Evolutionary conservation across 1,140 invertebrate species (phyloP).

Genomic region (Littorina saxatilis): DNA sequence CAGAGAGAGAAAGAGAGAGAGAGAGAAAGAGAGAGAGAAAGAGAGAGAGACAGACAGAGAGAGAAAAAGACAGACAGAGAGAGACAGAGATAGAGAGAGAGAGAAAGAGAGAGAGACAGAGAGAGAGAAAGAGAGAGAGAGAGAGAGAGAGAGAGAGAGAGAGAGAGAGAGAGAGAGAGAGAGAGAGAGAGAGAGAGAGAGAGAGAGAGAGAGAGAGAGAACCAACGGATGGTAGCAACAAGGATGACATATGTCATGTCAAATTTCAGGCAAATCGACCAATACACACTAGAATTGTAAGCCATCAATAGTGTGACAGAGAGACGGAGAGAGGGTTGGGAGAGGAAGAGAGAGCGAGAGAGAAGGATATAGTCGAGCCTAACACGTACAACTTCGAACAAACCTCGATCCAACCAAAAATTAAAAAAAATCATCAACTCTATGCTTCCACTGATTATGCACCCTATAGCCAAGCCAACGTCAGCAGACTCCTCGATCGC

Average conservation of each 20-base stretch:
- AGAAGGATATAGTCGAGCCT: neutral
- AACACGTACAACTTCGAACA: neutral
- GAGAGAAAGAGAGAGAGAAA: neutral
- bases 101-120: too few relatives aligned
- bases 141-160: neutral
- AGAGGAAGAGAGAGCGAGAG: too few relatives aligned
- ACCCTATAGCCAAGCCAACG: too few relatives aligned
- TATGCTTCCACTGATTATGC: too few relatives aligned
- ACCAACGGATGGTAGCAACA: too few relatives aligned
- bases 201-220: too few relatives aligned
- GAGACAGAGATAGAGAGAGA: too few relatives aligned
- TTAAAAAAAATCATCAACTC: too few relatives aligned
- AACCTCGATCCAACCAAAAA: neutral
- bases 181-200: slow-evolving; percentile 35
- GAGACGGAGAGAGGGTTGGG: neutral
- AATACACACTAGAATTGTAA: neutral
- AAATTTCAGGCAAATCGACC: too few relatives aligned
- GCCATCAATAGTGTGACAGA: neutral
- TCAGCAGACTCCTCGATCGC: too few relatives aligned
- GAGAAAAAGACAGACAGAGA: too few relatives aligned
- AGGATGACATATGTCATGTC: too few relatives aligned
- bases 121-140: neutral
- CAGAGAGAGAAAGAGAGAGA: neutral
- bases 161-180: slow-evolving; percentile 22
- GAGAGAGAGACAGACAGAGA: neutral